These are phyloP conservation scores for Chunga burmeisteri DNA, from an alignment of 2,113 vertebrate genomes.

Conservation along the genomic window DNA sequence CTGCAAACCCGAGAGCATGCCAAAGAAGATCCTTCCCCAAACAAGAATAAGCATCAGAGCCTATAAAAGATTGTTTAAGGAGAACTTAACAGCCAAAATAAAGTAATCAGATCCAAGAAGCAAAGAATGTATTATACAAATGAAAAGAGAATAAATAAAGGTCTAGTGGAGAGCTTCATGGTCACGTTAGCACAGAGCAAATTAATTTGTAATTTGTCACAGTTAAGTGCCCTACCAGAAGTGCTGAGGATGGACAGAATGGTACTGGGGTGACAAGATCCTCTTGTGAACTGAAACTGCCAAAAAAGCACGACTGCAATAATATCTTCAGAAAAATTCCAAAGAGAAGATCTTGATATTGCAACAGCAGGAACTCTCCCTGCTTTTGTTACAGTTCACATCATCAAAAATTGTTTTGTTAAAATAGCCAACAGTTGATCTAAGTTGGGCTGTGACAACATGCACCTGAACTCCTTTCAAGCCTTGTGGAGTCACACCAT, in stretches of 20 bases:
- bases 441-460: not conserved
- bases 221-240: not conserved
- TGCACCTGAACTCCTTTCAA: rapidly evolving
- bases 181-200: not conserved
- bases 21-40: not conserved
- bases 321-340: not conserved
- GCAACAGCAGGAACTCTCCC: not conserved
- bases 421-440: not conserved
- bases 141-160: constrained; percentile 4
- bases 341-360: not conserved
- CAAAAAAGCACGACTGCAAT: not conserved
- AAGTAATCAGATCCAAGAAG: not conserved
- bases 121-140: not conserved
- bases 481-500: rapidly evolving
- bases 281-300: not conserved
- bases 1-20: not conserved
- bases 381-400: not conserved
- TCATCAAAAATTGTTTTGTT: not conserved
- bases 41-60: not conserved
- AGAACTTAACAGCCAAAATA: not conserved
- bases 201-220: not conserved
- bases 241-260: not conserved
- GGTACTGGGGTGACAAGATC: not conserved
- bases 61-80: not conserved
- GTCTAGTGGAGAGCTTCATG: not conserved